Conservation (phyloP, 2,113 vertebrate genomes). For the Recurvirostra avosetta region DNA sequence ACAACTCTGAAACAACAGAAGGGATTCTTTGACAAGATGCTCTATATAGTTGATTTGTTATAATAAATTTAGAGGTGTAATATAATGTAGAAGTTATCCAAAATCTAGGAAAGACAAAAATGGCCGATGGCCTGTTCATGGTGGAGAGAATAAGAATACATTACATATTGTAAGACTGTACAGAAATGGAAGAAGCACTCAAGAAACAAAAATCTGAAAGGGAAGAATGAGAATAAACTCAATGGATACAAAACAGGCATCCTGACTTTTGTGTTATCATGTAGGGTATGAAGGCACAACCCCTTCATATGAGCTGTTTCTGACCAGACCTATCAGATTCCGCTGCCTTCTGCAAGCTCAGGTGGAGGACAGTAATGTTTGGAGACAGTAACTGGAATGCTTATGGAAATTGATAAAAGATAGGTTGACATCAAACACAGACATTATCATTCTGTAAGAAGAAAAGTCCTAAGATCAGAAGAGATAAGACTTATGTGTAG, state of each 20-base stretch:
- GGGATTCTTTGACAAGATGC: background rate
- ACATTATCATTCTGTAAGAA: background rate
- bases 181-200: background rate
- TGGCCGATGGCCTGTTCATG: background rate
- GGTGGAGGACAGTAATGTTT: background rate
- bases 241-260: background rate
- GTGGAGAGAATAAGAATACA: background rate
- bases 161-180: background rate
- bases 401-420: background rate
- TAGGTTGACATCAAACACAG: background rate
- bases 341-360: background rate
- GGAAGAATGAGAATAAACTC: background rate
- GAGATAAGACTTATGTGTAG: background rate
- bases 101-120: background rate
- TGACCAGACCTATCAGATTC: background rate
- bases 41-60: background rate
- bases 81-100: background rate
- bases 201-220: background rate
- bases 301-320: background rate
- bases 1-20: background rate
- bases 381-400: background rate
- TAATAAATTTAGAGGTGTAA: background rate
- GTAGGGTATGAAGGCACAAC: background rate
- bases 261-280: background rate
- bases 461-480: background rate